A percentile compares a stretch with the other conserved stretches of the same genome.
Conservation (phyloP, 2,797 vertebrate genomes). For the Sylvilagus floridanus region DNA sequence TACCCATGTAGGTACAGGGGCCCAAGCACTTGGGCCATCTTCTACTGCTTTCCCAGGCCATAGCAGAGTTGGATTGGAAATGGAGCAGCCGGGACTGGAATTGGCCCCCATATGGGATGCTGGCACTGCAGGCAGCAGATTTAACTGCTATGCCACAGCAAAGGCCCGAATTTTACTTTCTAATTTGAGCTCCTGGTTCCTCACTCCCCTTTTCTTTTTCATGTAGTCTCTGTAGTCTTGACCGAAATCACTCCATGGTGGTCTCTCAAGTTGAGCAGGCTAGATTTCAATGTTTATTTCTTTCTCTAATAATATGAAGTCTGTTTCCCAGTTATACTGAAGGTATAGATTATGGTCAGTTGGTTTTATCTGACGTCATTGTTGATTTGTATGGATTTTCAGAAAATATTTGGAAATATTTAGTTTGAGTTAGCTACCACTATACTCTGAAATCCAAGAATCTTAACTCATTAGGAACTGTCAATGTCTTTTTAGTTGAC, state of each 20-base stretch:
- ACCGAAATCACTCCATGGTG: neutral
- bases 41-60: no score
- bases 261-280: neutral
- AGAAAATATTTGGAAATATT: neutral
- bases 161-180: neutral
- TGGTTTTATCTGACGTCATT: slow-evolving; percentile 1
- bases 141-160: no score
- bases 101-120: no score
- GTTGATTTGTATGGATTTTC: neutral
- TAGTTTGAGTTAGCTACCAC: neutral
- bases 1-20: no score
- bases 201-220: neutral
- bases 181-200: neutral
- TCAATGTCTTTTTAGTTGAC: slow-evolving; percentile 9
- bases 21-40: no score
- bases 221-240: neutral
- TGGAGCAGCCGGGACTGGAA: no score
- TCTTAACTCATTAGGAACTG: slow-evolving; percentile 19
- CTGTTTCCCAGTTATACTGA: neutral
- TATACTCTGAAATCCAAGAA: neutral
- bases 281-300: neutral
- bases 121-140: no score
- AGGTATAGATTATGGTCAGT: neutral
- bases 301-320: neutral
- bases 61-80: no score